These are phyloP conservation scores for Phrynocephalus forsythii DNA, from an alignment of 2,797 vertebrate genomes.

Conservation along the genomic window DNA sequence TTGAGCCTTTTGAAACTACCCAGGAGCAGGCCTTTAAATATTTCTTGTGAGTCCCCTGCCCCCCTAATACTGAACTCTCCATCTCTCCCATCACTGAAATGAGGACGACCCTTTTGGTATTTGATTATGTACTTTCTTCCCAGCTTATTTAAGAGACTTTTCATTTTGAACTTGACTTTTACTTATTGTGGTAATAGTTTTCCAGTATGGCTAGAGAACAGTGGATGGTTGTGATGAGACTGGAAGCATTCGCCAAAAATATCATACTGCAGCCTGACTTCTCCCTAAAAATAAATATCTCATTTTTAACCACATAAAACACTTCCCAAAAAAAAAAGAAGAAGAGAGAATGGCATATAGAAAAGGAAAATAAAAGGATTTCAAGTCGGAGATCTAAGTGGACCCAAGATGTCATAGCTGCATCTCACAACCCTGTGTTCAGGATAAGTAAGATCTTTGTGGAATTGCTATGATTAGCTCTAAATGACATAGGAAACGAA, in stretches of 20 bases:
- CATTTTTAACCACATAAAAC: constrained; percentile 21
- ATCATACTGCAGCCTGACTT: constrained; percentile 2
- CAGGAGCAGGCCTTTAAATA: not conserved
- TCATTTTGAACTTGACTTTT: not conserved
- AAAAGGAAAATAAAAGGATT: constrained; percentile 43
- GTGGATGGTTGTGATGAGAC: not conserved
- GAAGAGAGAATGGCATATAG: not conserved
- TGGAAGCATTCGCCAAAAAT: not conserved
- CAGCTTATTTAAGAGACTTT: not conserved
- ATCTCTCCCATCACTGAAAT: too few relatives aligned
- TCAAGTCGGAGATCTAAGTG: constrained; percentile 54
- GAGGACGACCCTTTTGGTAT: too few relatives aligned
- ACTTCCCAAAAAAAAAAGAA: not conserved
- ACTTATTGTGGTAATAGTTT: constrained; percentile 13
- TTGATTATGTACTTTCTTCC: not conserved
- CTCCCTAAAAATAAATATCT: not conserved
- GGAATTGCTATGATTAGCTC: constrained; percentile 54
- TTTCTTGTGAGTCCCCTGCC: not conserved
- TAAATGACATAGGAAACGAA: constrained; percentile 60
- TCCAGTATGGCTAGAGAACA: not conserved
- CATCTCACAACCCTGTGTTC: constrained; percentile 31
- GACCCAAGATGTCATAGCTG: constrained; percentile 42
- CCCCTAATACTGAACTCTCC: not conserved
- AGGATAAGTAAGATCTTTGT: constrained; percentile 51
- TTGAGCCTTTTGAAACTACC: not conserved